phyloP scores from a whole-genome alignment of 1,140 invertebrate genomes.

The Drosophila lacertosa region DNA sequence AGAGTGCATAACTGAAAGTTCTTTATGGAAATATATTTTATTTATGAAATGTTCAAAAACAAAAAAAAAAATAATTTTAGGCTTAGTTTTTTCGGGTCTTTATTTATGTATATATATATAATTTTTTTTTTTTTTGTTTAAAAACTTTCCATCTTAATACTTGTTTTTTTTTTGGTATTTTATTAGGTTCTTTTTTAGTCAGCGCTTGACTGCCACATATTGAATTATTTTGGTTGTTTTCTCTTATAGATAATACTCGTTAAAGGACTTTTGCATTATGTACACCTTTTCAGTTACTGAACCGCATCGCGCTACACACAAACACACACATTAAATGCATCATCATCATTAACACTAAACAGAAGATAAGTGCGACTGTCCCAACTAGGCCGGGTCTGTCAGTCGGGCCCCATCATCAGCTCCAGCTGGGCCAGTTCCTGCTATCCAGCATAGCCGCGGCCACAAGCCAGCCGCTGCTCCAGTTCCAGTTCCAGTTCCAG shows the following conservation, averaged over 20 bases:
- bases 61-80: too few relatives aligned
- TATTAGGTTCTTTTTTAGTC: conserved; percentile 36
- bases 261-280: conserved; percentile 70
- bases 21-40: too few relatives aligned
- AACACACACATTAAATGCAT: conserved; percentile 70
- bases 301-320: conserved; percentile 42
- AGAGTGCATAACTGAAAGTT: too few relatives aligned
- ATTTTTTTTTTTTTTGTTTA: conserved; percentile 45
- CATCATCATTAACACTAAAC: conserved; percentile 63
- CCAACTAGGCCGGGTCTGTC: conserved; percentile 71
- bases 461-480: conserved; percentile 39
- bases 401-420: conserved; percentile 53
- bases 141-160: conserved; percentile 70
- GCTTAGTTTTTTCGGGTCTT: conserved; percentile 23
- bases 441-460: conserved; percentile 24
- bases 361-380: conserved; percentile 51
- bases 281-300: conserved; percentile 65
- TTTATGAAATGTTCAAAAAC: conserved; percentile 17
- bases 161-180: conserved; percentile 12
- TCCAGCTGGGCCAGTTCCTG: conserved; percentile 42
- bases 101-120: too few relatives aligned
- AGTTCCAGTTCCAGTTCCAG: conserved; percentile 24
- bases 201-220: conserved; percentile 35
- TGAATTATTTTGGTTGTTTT: conserved; percentile 30
- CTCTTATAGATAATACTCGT: conserved; percentile 77